Evolutionary conservation across 2,797 vertebrate genomes (phyloP).

Genomic region (Pseudochirops corinnae): DNA sequence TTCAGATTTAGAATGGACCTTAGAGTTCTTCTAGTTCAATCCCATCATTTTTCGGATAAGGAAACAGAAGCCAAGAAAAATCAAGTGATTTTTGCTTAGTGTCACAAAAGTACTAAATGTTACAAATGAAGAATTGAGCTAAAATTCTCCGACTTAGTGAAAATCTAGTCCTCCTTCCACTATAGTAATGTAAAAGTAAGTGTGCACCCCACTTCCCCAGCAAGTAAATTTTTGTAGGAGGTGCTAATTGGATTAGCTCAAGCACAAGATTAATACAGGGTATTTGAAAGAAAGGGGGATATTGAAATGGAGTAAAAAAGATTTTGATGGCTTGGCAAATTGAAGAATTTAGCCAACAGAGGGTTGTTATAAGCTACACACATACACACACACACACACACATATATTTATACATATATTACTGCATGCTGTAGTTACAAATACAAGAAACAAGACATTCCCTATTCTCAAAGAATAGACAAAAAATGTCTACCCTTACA

Average conservation of each 20-base stretch:
- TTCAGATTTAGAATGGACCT: neutral
- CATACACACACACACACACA: no score
- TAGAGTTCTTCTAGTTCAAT: neutral
- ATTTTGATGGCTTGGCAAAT: neutral
- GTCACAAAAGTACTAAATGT: neutral
- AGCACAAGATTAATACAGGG: neutral
- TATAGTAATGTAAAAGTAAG: neutral
- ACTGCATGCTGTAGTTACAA: neutral
- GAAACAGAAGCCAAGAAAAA: neutral
- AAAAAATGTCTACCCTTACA: no score
- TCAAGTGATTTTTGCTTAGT: neutral
- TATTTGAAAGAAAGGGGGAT: neutral
- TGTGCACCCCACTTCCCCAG: neutral
- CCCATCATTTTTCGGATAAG: neutral
- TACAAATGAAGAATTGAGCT: neutral
- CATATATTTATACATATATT: no score
- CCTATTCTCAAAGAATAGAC: neutral
- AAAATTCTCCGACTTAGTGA: neutral
- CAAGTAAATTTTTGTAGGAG: neutral
- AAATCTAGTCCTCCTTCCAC: neutral
- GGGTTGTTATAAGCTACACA: neutral
- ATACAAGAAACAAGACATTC: neutral
- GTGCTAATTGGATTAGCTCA: neutral
- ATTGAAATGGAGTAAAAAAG: neutral
- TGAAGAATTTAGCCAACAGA: neutral